Evolutionary conservation across 2,113 vertebrate genomes (phyloP).

Genomic region (Hucho hucho): DNA sequence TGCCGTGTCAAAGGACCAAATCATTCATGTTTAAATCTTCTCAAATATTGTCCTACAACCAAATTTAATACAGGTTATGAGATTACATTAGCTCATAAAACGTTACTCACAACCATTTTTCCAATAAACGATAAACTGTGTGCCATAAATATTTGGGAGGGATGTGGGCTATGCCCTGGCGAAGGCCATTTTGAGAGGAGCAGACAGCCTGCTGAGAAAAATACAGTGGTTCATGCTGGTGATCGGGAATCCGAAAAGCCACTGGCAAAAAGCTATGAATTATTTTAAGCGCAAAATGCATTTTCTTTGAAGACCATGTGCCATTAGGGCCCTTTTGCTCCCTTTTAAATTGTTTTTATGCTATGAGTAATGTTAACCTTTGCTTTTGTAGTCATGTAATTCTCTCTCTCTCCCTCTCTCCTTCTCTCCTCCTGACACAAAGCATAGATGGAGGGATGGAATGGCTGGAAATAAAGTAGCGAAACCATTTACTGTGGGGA

Average conservation of each 20-base stretch:
- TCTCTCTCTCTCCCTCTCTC: conserved; percentile 57
- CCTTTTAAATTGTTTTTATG: conserved; percentile 81
- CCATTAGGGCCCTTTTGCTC: conserved; percentile 78
- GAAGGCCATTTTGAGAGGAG: conserved; percentile 74
- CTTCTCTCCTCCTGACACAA: conserved; percentile 63
- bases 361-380: conserved; percentile 80
- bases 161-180: conserved; percentile 62
- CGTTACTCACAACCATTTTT: conserved; percentile 70
- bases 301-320: conserved; percentile 80
- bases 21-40: conserved; percentile 58
- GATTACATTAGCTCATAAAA: conserved; percentile 66
- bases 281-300: conserved; percentile 81
- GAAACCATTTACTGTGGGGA: conserved; percentile 64
- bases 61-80: conserved; percentile 69
- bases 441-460: conserved; percentile 57
- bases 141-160: conserved; percentile 77
- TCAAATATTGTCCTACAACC: conserved; percentile 69
- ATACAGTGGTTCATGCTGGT: conserved; percentile 78
- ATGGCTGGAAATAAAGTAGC: conserved; percentile 63
- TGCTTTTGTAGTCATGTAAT: conserved; percentile 78
- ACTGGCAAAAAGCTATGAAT: conserved; percentile 79
- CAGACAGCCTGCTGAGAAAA: conserved; percentile 80
- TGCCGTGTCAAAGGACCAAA: conserved; percentile 72
- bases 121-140: conserved; percentile 70
- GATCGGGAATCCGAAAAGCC: conserved; percentile 78